These are phyloP conservation scores for Protodeltote pygarga DNA, from an alignment of 2,888 invertebrate species.

Conservation along the genomic window DNA sequence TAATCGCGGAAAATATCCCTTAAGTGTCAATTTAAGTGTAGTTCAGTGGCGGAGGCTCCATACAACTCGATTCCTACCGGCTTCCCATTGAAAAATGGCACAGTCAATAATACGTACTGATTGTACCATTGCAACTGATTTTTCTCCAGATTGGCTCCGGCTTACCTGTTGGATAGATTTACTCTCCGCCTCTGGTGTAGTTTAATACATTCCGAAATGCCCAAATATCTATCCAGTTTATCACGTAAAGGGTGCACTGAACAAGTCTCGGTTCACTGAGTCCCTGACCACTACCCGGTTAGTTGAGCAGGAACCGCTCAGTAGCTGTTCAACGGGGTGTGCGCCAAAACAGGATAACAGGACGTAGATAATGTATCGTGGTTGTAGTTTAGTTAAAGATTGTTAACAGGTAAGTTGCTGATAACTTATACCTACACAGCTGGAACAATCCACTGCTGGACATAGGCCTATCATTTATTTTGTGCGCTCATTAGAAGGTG, in stretches of 20 bases:
- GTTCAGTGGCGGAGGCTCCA: too few species aligned
- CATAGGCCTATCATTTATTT: too few species aligned
- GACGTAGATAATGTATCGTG: not conserved
- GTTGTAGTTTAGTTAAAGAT: not conserved
- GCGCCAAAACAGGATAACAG: not conserved
- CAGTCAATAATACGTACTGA: too few species aligned
- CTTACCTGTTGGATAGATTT: not conserved
- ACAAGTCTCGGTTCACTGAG: constrained; percentile 34
- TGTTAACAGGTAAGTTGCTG: not conserved
- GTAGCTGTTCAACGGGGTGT: constrained; percentile 2
- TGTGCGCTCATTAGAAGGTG: too few species aligned
- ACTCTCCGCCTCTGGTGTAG: not conserved
- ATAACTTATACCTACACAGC: not conserved
- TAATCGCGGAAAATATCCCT: too few species aligned
- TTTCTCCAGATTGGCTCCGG: too few species aligned
- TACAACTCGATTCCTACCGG: too few species aligned
- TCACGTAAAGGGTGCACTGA: constrained; percentile 33
- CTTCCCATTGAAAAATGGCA: too few species aligned
- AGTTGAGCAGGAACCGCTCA: constrained; percentile 14
- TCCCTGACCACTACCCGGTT: constrained; percentile 2
- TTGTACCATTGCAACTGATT: too few species aligned
- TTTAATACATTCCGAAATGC: not conserved
- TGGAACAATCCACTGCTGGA: not conserved
- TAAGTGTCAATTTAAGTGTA: too few species aligned
- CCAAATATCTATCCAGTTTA: not conserved